Base-by-base conservation (phyloP, 2,113 vertebrate species). In the Cephalopterus ornatus region DNA sequence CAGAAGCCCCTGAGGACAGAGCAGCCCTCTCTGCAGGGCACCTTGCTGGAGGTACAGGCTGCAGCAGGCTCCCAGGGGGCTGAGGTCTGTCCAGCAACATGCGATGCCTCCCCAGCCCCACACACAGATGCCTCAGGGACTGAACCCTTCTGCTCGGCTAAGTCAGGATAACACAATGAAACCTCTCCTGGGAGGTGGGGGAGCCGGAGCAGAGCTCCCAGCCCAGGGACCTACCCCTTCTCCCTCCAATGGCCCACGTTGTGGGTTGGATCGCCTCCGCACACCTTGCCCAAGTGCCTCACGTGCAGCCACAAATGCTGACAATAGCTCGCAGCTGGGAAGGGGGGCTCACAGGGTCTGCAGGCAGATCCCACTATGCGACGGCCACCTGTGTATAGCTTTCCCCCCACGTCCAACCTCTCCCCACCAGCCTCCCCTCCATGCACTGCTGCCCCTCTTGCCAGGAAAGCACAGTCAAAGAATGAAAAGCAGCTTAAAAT, bases 401-500 rank as follows among this genome's bases (percentile, higher is more conserved):
- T 67, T 75, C 39, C 68, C 33, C 39, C 73, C 68, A 59, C 5
- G 21, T 85, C 77, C 84, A 84, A 18, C 11, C 35, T 21, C 44
- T n/a, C 67, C 28, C 21, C 3, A 0, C 30, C 73, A 93, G 42
- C 52, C 70, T 89, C 65, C 65, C 86, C 68, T 84, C 73, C 93
- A 86, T 67, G 92, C 96, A 91, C 39, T 8, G 72, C 76, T 95
- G 73, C 94, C 73, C 65, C 67, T 85, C 74, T 93, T 47, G 85
- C 88, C 71, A 32, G 81, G 49, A 89, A 82, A 95, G 61, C 65
- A 0, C 56, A 85, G 62, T 50, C 67, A 70, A 74, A 94, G 89
- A 94, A 96, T 30, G 77, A 91, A 95, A 95, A 68, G 84, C 93
- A 86, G 92, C 82, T 88, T 74, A 88, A 92, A 85, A 89, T 19